Conservation (phyloP, 2,888 invertebrate species). For the Drosophila acutilabella region DNA sequence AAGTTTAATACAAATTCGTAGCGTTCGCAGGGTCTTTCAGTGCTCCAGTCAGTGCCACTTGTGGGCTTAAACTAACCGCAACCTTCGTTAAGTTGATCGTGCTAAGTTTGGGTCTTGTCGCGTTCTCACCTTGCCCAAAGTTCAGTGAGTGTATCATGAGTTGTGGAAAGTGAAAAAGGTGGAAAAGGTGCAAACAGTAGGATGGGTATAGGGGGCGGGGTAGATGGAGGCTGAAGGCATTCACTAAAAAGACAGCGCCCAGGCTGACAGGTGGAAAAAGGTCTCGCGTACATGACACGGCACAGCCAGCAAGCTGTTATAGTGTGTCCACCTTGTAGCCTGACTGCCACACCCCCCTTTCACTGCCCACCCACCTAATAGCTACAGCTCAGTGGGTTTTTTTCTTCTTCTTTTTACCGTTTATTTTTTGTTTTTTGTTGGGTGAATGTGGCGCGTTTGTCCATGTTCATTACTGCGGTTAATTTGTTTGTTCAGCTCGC, state of each 20-base stretch:
- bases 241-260: conserved; percentile 37
- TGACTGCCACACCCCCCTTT: conserved; percentile 24
- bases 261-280: conserved; percentile 58
- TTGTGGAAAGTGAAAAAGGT: conserved; percentile 7
- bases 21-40: neutral
- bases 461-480: conserved; percentile 81
- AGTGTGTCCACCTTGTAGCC: conserved; percentile 10
- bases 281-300: conserved; percentile 59
- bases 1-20: too few species aligned
- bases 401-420: neutral
- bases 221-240: neutral
- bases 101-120: conserved; percentile 13
- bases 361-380: conserved; percentile 1
- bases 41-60: conserved; percentile 14
- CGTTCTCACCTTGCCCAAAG: conserved; percentile 23
- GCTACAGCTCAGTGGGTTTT: conserved; percentile 8
- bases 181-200: neutral
- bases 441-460: conserved; percentile 59
- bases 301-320: conserved; percentile 41
- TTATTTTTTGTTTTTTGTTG: conserved; percentile 11
- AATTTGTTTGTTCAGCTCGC: conserved; percentile 75
- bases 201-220: neutral
- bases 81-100: conserved; percentile 24
- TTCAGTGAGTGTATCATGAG: conserved; percentile 31
- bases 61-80: neutral